phyloP scores from a whole-genome alignment of 2,888 invertebrate species.

The Synanthedon andrenaeformis region DNA sequence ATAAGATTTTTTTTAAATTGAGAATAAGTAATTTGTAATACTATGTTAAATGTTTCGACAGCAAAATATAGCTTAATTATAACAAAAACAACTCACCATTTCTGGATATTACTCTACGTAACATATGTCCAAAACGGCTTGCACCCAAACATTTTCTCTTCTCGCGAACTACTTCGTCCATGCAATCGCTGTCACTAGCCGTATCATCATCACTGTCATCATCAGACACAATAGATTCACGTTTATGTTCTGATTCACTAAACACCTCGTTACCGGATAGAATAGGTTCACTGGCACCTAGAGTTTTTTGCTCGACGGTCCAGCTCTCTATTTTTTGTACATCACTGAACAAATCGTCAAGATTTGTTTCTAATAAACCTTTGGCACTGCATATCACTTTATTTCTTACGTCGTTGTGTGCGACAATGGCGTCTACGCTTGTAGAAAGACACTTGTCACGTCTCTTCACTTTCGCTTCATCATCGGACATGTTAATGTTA shows the following conservation, averaged over 20 bases:
- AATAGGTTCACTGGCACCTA: constrained; percentile 59
- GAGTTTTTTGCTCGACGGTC: constrained; percentile 45
- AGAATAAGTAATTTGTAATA: too few relatives aligned
- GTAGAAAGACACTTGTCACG: constrained; percentile 50
- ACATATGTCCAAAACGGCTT: constrained; percentile 51
- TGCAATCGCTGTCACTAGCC: constrained; percentile 51
- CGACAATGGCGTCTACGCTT: constrained; percentile 53
- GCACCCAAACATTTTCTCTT: constrained; percentile 62
- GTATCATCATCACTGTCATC: constrained; percentile 55
- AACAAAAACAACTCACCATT: constrained; percentile 41
- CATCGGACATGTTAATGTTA: constrained; percentile 32
- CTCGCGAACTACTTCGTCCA: constrained; percentile 51
- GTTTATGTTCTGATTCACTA: constrained; percentile 28
- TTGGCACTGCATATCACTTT: constrained; percentile 69
- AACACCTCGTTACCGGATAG: constrained; percentile 39
- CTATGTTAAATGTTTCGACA: neutral
- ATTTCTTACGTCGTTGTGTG: constrained; percentile 46
- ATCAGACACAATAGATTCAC: constrained; percentile 52
- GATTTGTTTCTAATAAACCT: constrained; percentile 68
- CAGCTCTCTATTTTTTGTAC: constrained; percentile 40
- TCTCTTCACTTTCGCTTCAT: constrained; percentile 25
- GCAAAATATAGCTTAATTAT: neutral
- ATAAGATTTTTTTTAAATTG: too few relatives aligned
- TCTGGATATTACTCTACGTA: constrained; percentile 58
- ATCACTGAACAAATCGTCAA: constrained; percentile 61